Evolutionary conservation across 1,140 invertebrate species (phyloP), one percentile per base, ranked within the genome.

Genomic region (Ostrea denselamellosa): DNA sequence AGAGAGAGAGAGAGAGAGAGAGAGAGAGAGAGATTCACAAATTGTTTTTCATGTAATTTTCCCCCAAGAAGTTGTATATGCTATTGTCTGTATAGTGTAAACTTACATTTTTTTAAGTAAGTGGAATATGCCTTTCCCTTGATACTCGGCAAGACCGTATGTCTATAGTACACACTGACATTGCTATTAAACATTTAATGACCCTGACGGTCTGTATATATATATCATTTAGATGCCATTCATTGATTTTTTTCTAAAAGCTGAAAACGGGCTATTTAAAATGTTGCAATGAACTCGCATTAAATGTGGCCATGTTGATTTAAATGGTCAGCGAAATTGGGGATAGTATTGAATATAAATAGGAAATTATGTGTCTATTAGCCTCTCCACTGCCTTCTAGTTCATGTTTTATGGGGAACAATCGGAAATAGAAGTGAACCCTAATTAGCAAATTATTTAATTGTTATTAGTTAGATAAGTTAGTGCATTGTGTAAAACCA

Each of bases 281-380:
- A 25, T 62, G 17, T 34, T 77, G 68, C 25, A 34, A 77, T 34
- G 14, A 25, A 28, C 12, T 34, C 28, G 28, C 68, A 34, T 28
- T 28, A 77, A 77, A 77, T 25, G 68, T 77, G 28, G 10, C 68
- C 68, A 77, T 34, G 25, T 34, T 77, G 68, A 77, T 77, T 77
- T 77, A 77, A 77, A 77, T 77, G 68, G 68, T 77, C 68, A 77
- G 22, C 28, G 68, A 77, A 77, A 77, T 77, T n/a, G n/a, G 22
- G 68, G 68, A 25, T 77, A 17, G 68, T 12, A 28, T 28, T 22
- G 68, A 44, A 77, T 77, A 25, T 62, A 62, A 62, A 25, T 77
- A 34, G 68, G 28, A 77, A 44, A 77, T 77, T 22, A 68, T n/a
- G 25, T 34, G 34, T 77, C 68, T 25, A 34, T 34, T 77, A 77